Evolutionary conservation across 1,140 invertebrate species (phyloP), one percentile per base, ranked within the genome.

Genomic region (Bemisia tabaci): DNA sequence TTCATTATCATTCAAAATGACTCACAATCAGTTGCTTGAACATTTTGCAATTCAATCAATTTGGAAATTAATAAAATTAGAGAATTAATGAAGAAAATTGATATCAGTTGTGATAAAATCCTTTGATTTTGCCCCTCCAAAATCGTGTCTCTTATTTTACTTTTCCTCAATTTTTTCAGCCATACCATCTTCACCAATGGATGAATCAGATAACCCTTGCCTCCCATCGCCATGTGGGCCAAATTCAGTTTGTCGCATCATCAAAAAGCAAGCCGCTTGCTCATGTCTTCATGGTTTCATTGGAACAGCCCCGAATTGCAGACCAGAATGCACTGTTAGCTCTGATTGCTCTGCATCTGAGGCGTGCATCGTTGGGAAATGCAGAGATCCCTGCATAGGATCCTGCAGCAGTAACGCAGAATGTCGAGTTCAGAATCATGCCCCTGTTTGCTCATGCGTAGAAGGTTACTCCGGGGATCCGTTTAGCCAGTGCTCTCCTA

Each of bases 351-450:
- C 81, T 65, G 76, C 77, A 2, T 77, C 77, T 26, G 79, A 81
- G 68, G 82, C 82, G 27, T 85, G 83, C 67, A 82, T 83, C 48
- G 77, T 78, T 23, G 82, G 84, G 73, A 88, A 84, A 77, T 89
- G 87, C 73, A 75, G 81, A 68, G 84, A 89, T 76, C 86, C 87
- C 58, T 89, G 87, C 71, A 76, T 81, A 64, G 85, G 85, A 23
- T 83, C 84, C 9, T 90, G 89, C 73, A 87, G 88, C 23, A 70
- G 79, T 27, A 85, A 86, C 73, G 83, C 87, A 1, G 79, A 87
- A 63, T 91, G 89, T 73, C 79, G 79, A 69, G 87, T 90, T n/a
- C 82, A 86, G 26, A 89, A 89, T 73, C 89, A 91, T 72, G 86
- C 85, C 23, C 85, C 88, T 22, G 83, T 84, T 23, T 91, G 89